Evolutionary conservation across 2,113 vertebrate species (phyloP).

Genomic region (Neogobius melanostomus): DNA sequence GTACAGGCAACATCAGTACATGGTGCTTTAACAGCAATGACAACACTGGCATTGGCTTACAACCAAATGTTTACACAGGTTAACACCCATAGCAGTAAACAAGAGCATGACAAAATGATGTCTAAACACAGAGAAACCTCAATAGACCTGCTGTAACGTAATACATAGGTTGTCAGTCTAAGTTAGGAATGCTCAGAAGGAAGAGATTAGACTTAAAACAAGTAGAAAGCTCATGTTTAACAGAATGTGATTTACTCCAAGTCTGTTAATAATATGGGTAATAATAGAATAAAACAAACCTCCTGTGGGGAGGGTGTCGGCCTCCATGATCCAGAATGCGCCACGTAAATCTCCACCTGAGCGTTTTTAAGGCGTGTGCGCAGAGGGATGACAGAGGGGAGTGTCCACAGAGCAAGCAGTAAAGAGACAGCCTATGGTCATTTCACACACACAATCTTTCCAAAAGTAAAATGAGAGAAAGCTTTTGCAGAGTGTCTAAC

Average conservation of each 20-base stretch:
- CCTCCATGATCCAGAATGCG: slow-evolving; percentile 51
- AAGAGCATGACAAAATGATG: neutral
- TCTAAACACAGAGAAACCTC: neutral
- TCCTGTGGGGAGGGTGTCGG: slow-evolving; percentile 15
- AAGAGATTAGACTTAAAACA: no score
- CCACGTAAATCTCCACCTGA: slow-evolving; percentile 24
- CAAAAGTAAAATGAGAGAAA: no score
- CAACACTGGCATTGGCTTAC: no score
- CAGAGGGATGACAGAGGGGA: slow-evolving; percentile 7
- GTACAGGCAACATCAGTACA: no score
- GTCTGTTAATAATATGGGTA: neutral
- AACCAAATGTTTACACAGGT: no score
- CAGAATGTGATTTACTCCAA: neutral
- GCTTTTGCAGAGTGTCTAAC: no score
- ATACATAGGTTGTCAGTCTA: neutral
- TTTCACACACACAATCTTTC: slow-evolving; percentile 10
- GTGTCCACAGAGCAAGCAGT: neutral
- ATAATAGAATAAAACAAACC: slow-evolving; percentile 39
- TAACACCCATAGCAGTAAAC: neutral
- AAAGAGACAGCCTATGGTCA: neutral
- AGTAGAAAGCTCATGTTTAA: no score
- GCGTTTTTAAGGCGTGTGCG: slow-evolving; percentile 9
- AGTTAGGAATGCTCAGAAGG: no score
- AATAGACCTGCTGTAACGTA: neutral
- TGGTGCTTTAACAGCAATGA: no score